These are phyloP conservation scores for Chondrilla cf. caribensis DNA, from an alignment of 37 sponge, comb jelly and placozoan genomes.

Conservation along the genomic window DNA sequence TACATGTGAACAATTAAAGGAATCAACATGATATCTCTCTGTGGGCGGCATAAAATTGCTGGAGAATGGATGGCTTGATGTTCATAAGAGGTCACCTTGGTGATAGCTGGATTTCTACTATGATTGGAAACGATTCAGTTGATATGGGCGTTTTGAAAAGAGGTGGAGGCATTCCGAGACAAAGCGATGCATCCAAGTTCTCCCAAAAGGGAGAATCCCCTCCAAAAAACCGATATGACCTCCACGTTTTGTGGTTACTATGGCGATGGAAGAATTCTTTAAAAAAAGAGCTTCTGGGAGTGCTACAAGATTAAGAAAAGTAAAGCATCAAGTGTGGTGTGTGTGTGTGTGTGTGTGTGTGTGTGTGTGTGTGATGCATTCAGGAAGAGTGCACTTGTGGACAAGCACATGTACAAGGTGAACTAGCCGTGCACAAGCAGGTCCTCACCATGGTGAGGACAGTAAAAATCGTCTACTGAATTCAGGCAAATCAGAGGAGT, in stretches of 20 bases:
- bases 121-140: no score
- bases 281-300: constrained; percentile 35
- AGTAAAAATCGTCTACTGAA: constrained; percentile 63
- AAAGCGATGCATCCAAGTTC: constrained; percentile 43
- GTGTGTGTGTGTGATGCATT: no score
- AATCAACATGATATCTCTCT: no score
- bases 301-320: constrained; percentile 18
- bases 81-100: no score
- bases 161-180: constrained; percentile 36
- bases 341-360: no score
- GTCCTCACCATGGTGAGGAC: constrained; percentile 50
- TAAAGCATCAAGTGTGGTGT: no score
- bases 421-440: not conserved
- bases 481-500: constrained; percentile 55
- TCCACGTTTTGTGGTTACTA: constrained; percentile 55
- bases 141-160: no score
- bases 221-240: constrained; percentile 78
- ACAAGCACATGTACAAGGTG: not conserved
- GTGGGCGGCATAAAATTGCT: no score
- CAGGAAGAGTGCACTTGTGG: no score
- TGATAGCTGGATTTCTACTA: no score
- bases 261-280: constrained; percentile 37
- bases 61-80: no score
- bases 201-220: constrained; percentile 54
- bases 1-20: no score